phyloP scores from a whole-genome alignment of 2,797 vertebrate species.

The Dermochelys coriacea region DNA sequence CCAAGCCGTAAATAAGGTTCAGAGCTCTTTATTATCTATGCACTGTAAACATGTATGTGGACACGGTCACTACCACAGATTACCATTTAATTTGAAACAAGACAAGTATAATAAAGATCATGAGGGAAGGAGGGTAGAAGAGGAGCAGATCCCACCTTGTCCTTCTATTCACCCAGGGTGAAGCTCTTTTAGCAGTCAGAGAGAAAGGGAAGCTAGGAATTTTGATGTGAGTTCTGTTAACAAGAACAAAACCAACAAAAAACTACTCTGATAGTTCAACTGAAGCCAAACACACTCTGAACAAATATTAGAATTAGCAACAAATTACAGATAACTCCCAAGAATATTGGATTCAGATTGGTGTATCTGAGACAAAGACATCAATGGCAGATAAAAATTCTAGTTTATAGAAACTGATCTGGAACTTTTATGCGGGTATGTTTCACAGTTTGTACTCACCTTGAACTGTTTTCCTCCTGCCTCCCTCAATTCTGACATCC shows the following conservation, averaged over 20 bases:
- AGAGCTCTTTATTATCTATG: not conserved
- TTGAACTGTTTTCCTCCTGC: not conserved
- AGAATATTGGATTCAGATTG: not conserved
- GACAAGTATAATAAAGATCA: not conserved
- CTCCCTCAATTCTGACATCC: fast-evolving
- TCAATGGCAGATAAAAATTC: not conserved
- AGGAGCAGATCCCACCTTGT: not conserved
- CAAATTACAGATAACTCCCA: not conserved
- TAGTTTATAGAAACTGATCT: not conserved
- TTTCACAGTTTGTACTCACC: not conserved
- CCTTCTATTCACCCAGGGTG: not conserved
- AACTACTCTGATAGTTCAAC: not conserved
- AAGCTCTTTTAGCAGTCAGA: not conserved
- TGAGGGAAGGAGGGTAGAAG: not conserved
- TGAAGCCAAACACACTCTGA: not conserved
- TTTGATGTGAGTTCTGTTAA: not conserved
- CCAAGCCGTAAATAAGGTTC: not conserved
- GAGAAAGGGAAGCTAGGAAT: not conserved
- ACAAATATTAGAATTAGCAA: not conserved
- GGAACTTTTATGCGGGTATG: not conserved
- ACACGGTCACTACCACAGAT: not conserved
- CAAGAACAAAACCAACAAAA: not conserved
- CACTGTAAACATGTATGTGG: not conserved
- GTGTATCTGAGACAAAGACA: not conserved
- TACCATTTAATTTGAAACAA: not conserved